phyloP scores from a whole-genome alignment of 2,113 vertebrate species.

The Cottus gobio region DNA sequence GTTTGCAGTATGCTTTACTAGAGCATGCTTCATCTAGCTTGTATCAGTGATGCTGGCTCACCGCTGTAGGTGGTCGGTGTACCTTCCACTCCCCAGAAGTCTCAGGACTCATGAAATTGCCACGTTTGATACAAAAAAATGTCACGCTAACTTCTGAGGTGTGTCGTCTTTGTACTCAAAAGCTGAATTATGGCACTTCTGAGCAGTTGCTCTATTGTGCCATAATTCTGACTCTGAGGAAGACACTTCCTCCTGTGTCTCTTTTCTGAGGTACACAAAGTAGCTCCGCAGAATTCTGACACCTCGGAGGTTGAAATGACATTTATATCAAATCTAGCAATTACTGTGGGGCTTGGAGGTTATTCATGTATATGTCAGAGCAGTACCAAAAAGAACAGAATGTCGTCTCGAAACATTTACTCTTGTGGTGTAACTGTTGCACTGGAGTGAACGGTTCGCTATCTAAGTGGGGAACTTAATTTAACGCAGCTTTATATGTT shows the following conservation, averaged over 20 bases:
- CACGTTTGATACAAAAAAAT: constrained; percentile 11
- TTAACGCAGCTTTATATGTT: background rate
- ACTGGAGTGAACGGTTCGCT: background rate
- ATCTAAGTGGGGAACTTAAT: background rate
- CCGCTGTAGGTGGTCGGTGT: background rate
- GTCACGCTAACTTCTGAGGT: constrained; percentile 18
- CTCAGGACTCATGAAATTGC: background rate
- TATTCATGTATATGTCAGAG: constrained; percentile 46
- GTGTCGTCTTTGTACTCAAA: constrained; percentile 31
- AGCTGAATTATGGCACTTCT: constrained; percentile 18
- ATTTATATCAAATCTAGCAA: constrained; percentile 53
- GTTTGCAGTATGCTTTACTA: background rate
- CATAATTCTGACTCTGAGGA: constrained; percentile 21
- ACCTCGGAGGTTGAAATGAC: constrained; percentile 53
- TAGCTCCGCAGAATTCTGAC: constrained; percentile 32
- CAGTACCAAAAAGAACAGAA: background rate
- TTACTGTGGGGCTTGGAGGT: constrained; percentile 30
- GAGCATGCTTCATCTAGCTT: background rate
- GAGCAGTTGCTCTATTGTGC: constrained; percentile 8
- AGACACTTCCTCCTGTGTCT: constrained; percentile 25
- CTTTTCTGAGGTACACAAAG: constrained; percentile 26
- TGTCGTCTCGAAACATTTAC: constrained; percentile 5
- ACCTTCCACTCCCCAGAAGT: background rate
- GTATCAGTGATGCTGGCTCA: background rate
- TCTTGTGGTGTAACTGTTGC: constrained; percentile 12